Evolutionary conservation across 1,140 invertebrate genomes (phyloP), one percentile per base, ranked within the genome.

Genomic region (Anadara kagoshimensis): DNA sequence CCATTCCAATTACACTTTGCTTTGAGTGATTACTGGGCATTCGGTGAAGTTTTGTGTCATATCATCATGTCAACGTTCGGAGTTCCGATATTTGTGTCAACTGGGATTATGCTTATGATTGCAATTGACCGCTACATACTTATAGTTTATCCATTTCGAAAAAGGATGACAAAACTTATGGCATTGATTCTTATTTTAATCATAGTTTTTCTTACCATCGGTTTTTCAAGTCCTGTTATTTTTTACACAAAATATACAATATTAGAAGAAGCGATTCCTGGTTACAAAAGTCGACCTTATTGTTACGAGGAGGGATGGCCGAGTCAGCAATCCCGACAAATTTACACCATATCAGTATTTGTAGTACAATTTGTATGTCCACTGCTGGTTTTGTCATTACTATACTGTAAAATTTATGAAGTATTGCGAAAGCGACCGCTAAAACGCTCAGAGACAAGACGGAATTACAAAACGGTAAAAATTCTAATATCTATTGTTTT

Each of bases 401-500:
- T 89, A 16, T 89, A 89, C 73, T 78, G 71, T 20, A 49, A 67
- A 47, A 88, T 89, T 22, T 86, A 85, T 63, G 43, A 62, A n/a
- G 83, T 85, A 7, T 75, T 89, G 18, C 75, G 74, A 57, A 79
- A 83, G 26, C 57, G 87, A 41, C 83, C 84, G 11, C 56, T 84
- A 16, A 85, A 83, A 68, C 83, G 83, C 72, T 76, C 81, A 51
- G 85, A 87, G 67, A 85, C 78, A 12, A 62, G 76, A 22, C 91
- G 94, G 54, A 96, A 95, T 8, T 94, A 95, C 75, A 84, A 91
- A 69, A 93, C 92, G 47, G 93, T 92, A 75, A 92, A 95, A 75
- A 99, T 99, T 95, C 90, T 99, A 1, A 96, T 99, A 72, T 93
- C 96, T 0, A 99, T 99, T 94, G 97, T 99, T 0, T 92, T 93